Percentiles rank a stretch among this genome's conserved stretches.
Evolutionary conservation across 1,140 invertebrate species (phyloP).

Genomic region (Drosophila tropicalis): DNA sequence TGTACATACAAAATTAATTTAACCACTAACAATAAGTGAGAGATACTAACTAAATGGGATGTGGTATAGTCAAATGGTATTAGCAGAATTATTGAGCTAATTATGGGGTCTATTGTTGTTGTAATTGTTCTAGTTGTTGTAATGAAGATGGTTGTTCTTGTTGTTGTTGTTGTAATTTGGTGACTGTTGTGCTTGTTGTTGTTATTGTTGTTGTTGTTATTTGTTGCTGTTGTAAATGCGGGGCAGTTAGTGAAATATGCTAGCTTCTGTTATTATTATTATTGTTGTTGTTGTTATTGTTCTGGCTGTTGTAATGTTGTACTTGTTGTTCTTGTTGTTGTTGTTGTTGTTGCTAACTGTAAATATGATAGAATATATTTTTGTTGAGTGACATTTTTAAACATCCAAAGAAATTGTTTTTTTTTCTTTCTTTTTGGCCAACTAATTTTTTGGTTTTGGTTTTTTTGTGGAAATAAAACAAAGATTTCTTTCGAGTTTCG

Average conservation of each 20-base stretch:
- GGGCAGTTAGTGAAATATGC: constrained; percentile 23
- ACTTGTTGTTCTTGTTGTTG: constrained; percentile 34
- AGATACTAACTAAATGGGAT: neutral
- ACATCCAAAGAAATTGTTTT: constrained; percentile 40
- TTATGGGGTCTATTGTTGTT: too few relatives aligned
- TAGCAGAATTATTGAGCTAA: too few relatives aligned
- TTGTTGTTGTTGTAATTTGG: constrained; percentile 46
- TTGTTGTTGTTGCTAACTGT: constrained; percentile 61
- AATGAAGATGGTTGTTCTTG: constrained; percentile 44
- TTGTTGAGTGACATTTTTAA: constrained; percentile 54
- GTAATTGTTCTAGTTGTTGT: constrained; percentile 52
- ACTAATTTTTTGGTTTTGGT: constrained; percentile 1
- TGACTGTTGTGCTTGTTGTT: constrained; percentile 58
- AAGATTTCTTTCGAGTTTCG: constrained; percentile 75
- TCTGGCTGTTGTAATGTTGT: constrained; percentile 38
- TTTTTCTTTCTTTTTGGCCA: neutral
- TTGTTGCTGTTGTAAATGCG: constrained; percentile 15
- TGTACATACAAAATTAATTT: neutral
- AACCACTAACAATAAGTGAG: constrained; percentile 30
- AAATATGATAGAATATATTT: constrained; percentile 76
- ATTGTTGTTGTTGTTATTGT: constrained; percentile 41
- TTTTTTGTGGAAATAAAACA: constrained; percentile 68
- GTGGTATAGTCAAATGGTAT: neutral
- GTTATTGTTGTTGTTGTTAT: constrained; percentile 46
- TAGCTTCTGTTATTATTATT: constrained; percentile 41